Evolutionary conservation across 2,113 vertebrate genomes (phyloP).

Genomic region (Sinocyclocheilus rhinocerous): DNA sequence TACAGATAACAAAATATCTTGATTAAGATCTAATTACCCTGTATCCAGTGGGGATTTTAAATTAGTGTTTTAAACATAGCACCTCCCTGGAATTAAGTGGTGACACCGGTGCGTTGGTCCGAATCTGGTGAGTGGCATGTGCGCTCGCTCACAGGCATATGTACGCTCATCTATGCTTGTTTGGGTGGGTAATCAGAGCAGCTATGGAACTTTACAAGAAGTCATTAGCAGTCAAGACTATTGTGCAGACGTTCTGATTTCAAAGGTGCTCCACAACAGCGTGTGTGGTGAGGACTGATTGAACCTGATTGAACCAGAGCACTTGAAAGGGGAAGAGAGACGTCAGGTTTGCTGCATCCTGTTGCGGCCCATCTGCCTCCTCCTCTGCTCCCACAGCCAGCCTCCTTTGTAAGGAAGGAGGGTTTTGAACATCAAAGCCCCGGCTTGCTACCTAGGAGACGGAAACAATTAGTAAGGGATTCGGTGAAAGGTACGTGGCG

Average conservation of each 20-base stretch:
- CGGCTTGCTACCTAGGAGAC: constrained; percentile 73
- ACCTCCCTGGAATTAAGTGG: constrained; percentile 56
- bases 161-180: too few relatives aligned
- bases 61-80: constrained; percentile 60
- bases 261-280: constrained; percentile 83
- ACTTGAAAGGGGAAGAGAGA: constrained; percentile 82
- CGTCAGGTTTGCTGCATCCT: constrained; percentile 79
- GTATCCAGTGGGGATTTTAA: constrained; percentile 60
- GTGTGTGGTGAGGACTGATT: constrained; percentile 77
- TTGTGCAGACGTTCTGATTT: constrained; percentile 79
- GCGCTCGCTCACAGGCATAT: too few relatives aligned
- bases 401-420: constrained; percentile 76
- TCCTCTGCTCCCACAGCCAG: constrained; percentile 70
- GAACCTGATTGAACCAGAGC: constrained; percentile 74
- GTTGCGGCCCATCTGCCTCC: constrained; percentile 81
- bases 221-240: too few relatives aligned
- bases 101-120: constrained; percentile 53
- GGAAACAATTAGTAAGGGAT: constrained; percentile 80
- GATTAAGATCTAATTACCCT: constrained; percentile 59
- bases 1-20: constrained; percentile 52
- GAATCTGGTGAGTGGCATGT: constrained; percentile 60
- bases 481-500: constrained; percentile 67
- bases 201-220: too few relatives aligned
- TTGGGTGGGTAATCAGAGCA: too few relatives aligned
- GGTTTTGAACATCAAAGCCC: constrained; percentile 80